Evolutionary conservation across 2,888 invertebrate species (phyloP).

Genomic region (Tineola bisselliella): DNA sequence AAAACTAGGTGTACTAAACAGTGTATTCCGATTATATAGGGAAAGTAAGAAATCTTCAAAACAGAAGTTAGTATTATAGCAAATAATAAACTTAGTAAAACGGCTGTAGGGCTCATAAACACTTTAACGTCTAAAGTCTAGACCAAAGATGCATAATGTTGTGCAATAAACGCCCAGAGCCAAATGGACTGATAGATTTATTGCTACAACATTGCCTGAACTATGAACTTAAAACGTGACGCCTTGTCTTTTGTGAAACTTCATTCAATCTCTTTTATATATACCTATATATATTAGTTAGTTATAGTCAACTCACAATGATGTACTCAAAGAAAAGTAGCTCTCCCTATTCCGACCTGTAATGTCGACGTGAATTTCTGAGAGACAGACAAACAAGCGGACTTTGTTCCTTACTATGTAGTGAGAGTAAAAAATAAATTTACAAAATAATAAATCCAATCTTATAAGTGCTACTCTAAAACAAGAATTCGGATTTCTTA

Average conservation of each 20-base stretch:
- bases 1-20: no score
- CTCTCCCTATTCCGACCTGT: no score
- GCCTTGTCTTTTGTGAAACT: background rate
- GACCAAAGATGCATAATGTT: constrained; percentile 10
- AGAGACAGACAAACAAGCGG: no score
- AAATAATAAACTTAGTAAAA: background rate
- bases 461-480: no score
- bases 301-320: constrained; percentile 14
- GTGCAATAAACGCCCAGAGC: constrained; percentile 6
- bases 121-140: constrained; percentile 7
- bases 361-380: no score
- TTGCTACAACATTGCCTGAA: background rate
- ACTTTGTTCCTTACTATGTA: no score
- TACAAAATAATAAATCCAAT: no score
- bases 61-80: background rate
- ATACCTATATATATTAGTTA: constrained; percentile 14
- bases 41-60: no score
- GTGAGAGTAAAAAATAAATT: no score
- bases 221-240: background rate
- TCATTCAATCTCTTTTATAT: background rate
- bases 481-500: no score
- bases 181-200: constrained; percentile 11
- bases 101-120: background rate
- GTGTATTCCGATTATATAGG: no score
- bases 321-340: no score